Evolutionary conservation across 2,888 invertebrate species (phyloP).

Genomic region (Hirtodrosophila alboralis): DNA sequence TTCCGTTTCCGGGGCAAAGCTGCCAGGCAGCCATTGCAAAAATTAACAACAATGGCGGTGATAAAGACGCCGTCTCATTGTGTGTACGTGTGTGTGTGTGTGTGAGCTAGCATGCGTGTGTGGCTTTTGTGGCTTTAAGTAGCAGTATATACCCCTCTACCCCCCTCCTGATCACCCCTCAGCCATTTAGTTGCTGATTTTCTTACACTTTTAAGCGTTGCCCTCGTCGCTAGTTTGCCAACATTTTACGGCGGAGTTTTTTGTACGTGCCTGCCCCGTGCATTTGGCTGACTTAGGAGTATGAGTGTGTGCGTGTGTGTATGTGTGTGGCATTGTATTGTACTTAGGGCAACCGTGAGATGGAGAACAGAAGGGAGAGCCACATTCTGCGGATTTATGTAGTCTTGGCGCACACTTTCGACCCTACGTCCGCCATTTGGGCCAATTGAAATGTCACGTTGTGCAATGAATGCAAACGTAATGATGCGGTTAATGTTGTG

Average conservation of each 20-base stretch:
- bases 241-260: slow-evolving; percentile 60
- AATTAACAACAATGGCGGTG: slow-evolving; percentile 79
- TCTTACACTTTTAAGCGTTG: slow-evolving; percentile 69
- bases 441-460: slow-evolving; percentile 78
- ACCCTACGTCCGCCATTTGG: slow-evolving; percentile 60
- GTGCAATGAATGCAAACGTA: slow-evolving; percentile 74
- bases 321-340: slow-evolving; percentile 18
- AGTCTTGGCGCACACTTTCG: slow-evolving; percentile 60
- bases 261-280: slow-evolving; percentile 53
- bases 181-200: slow-evolving; percentile 70
- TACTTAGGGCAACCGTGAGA: slow-evolving; percentile 42
- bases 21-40: slow-evolving; percentile 67
- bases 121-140: slow-evolving; percentile 78
- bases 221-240: slow-evolving; percentile 61
- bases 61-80: slow-evolving; percentile 68
- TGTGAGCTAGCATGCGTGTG: slow-evolving; percentile 28
- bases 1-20: slow-evolving; percentile 75
- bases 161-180: not conserved
- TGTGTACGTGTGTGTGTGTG: slow-evolving; percentile 24
- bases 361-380: too few relatives aligned
- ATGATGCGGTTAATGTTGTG: slow-evolving; percentile 69
- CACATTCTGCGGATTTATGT: slow-evolving; percentile 61
- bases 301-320: slow-evolving; percentile 12
- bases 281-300: slow-evolving; percentile 47
- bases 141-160: slow-evolving; percentile 62